Base-by-base conservation (phyloP, 1,140 invertebrate genomes). In the Chrysomallon squamiferum region DNA sequence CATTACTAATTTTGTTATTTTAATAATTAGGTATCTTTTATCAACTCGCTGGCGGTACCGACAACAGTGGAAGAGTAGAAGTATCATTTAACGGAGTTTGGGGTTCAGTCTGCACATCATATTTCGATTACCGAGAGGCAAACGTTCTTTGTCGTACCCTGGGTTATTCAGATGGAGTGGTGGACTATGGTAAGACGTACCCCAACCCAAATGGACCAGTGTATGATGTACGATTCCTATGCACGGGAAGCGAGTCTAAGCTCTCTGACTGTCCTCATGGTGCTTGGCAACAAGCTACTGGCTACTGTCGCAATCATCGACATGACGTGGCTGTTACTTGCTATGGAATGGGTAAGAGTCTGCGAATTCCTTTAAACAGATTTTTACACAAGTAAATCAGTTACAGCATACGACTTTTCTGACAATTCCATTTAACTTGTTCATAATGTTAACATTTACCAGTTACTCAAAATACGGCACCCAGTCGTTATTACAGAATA, bases 271-370 rank as follows among this genome's bases (percentile, higher is more conserved):
- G 73, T 33, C 22, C 22, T 45, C 76, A 75, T 57, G 69, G 69
- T 25, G 76, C 73, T 13, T 73, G 74, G 65, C 63, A 72, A 32
- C 49, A 66, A 11, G 56, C 73, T 1, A 67, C 43, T 15, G 61
- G 62, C 22, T 35, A 57, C 6, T 77, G 76, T 61, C 33, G 52
- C 18, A 59, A 59, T 35, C 71, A 75, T 35, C 65, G 71, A 7
- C 60, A 68, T 52, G 73, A 75, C 61, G 69, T 69, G 4, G 66
- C 66, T 1, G 68, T 75, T 22, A 65, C 66, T 45, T 77, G 76
- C 47, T 78, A 75, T 50, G 71, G 70, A 22, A 71, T 65, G 52
- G 69, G 73, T 78, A 54, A 33, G 20, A 27, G n/a, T 27, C 18
- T 43, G 45, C 18, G 2, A 38, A 20, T 29, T 22, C 45, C 9